Base-by-base conservation (phyloP, 92 coral and sea anemone species). In the Chrysogorgia sp. region DNA sequence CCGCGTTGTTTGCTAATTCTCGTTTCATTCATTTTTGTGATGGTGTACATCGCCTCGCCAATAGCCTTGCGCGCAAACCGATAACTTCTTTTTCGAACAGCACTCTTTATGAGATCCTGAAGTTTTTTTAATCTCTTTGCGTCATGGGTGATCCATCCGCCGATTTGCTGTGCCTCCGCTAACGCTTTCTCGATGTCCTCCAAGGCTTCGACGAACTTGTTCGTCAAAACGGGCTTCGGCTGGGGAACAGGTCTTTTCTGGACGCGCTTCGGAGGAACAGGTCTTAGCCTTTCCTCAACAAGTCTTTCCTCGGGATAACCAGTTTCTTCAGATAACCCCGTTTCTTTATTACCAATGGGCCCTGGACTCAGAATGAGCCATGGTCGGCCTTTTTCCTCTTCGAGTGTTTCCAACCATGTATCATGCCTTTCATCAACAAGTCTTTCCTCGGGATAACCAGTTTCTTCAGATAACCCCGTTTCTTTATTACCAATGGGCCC, bases 121-220 rank as follows among this genome's bases (percentile, higher is more conserved):
- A 89, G 79, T 25, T 61, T 87, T 28, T 24, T 52, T 13, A 92
- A 53, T 35, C 88, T 82, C 22, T 0, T 19, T 7, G 23, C 63
- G 70, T 10, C 12, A 58, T 85, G 85, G 76, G 34, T 24, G 14
- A 50, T 58, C 52, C 71, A 70, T 0, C 83, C 74, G 0, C 84
- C 75, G 17, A 69, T 70, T 4, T 88, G 84, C 56, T 85, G 84
- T 0, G 97, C 97, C 1, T 81, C 90, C 10, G 80, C 86, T 6
- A 92, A 80, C 1, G 93, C 87, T 55, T 84, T 83, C 62, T 91
- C 97, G 77, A 91, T 85, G 65, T 91, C 90, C 71, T 82, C 93
- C 29, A 91, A 58, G 5, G 92, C 92, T 61, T 86, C 89, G 23
- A 86, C 43, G 63, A 91, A 91, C 68, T 82, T 91, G 83, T 91